These are phyloP conservation scores for Phrixothrix hirtus DNA, from an alignment of 2,888 invertebrate species.

Conservation along the genomic window DNA sequence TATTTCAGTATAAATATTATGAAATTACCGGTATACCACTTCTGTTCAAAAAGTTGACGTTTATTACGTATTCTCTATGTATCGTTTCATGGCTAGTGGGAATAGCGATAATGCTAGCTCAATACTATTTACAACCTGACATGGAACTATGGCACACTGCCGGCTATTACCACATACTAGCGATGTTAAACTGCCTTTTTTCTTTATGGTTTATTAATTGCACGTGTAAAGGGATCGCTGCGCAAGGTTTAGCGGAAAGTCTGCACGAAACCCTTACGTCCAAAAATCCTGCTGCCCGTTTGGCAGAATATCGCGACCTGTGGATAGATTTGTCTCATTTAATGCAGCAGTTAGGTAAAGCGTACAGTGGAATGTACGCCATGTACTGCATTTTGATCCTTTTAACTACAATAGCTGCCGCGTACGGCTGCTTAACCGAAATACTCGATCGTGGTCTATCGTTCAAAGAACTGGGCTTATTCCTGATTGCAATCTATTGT, in stretches of 20 bases:
- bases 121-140: conserved; percentile 72
- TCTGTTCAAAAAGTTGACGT: conserved; percentile 66
- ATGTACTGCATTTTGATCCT: conserved; percentile 75
- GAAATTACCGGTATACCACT: conserved; percentile 67
- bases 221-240: conserved; percentile 55
- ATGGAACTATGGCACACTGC: conserved; percentile 74
- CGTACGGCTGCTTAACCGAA: conserved; percentile 72
- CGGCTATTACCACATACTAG: conserved; percentile 73
- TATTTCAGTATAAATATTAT: conserved; percentile 64
- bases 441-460: conserved; percentile 73
- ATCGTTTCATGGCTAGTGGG: conserved; percentile 69
- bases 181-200: conserved; percentile 74
- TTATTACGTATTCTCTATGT: conserved; percentile 67
- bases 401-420: conserved; percentile 73
- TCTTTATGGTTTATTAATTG: conserved; percentile 65
- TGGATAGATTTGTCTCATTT: conserved; percentile 76
- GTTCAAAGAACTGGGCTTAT: conserved; percentile 71
- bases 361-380: conserved; percentile 77
- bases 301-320: conserved; percentile 69
- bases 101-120: conserved; percentile 68
- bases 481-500: conserved; percentile 72
- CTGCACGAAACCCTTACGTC: conserved; percentile 66
- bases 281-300: conserved; percentile 65
- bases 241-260: conserved; percentile 66
- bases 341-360: conserved; percentile 76